Conservation (phyloP, 2,797 vertebrate species). For the Cossypha heuglini region DNA sequence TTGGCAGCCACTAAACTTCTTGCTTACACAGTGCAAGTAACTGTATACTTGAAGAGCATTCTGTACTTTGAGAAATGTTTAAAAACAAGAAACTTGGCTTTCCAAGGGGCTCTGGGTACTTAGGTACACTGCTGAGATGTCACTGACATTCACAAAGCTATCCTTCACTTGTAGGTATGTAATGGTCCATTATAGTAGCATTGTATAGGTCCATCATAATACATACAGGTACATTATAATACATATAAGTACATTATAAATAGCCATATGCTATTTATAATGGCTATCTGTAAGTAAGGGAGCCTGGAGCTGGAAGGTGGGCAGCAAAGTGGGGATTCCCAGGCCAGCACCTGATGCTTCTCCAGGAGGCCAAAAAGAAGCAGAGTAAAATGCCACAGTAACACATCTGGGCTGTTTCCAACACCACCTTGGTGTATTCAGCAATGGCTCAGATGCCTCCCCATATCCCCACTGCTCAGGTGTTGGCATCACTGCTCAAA, state of each 20-base stretch:
- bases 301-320: neutral
- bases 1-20: neutral
- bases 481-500: neutral
- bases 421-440: rapidly evolving
- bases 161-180: rapidly evolving
- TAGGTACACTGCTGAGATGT: neutral
- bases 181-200: neutral
- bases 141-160: neutral
- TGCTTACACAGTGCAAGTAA: neutral
- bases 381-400: neutral
- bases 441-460: neutral
- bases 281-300: neutral
- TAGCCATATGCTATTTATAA: neutral
- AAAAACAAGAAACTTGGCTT: neutral
- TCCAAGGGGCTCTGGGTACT: neutral
- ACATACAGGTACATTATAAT: neutral
- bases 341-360: neutral
- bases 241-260: neutral
- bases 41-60: neutral
- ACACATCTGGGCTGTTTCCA: neutral
- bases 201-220: neutral
- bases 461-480: neutral
- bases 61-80: neutral
- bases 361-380: neutral
- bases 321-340: neutral